Evolutionary conservation across 2,113 vertebrate species (phyloP), one percentile per base, ranked within the genome.

Genomic region (Corythornis madagascariensis): DNA sequence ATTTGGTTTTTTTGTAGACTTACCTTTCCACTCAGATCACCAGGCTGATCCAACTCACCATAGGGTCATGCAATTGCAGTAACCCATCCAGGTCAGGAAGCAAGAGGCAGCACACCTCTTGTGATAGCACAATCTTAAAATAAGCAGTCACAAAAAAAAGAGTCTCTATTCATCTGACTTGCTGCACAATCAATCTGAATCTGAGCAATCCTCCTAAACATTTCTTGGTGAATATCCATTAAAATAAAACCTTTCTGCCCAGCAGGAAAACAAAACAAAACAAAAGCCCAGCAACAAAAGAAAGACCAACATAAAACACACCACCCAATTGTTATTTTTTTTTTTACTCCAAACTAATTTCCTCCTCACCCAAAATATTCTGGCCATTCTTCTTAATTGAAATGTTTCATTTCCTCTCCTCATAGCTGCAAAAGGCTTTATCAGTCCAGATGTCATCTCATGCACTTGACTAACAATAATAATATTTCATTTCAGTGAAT

Each of bases 401-500:
- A 79, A 94, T 60, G 21, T 92, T 93, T 95, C 8, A 76, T 70
- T 96, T 93, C 84, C 88, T 93, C 71, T 87, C 75, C 64, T 59
- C 87, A 71, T 77, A 93, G 78, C 92, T 76, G 79, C 42, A 92
- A 24, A 87, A 93, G 71, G 50, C 84, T 87, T 76, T 91, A 55
- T 85, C 59, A 92, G 71, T 82, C 59, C 78, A 94, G 91, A 95
- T 95, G 67, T 91, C 84, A 92, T 93, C 76, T 85, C 84, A 86
- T 76, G 75, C 85, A 93, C 84, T 93, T 70, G 50, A 93, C 71
- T 89, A 93, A 83, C 71, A 93, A 76, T 83, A 88, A 77, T 55
- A 92, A 35, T 59, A 91, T 76, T 85, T 56, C 38, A 85, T 85
- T 94, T 79, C 78, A 85, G 93, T 12, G 11, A 82, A 91, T 35